phyloP scores from a whole-genome alignment of 2,888 invertebrate genomes.

The Drosophila prolongata region DNA sequence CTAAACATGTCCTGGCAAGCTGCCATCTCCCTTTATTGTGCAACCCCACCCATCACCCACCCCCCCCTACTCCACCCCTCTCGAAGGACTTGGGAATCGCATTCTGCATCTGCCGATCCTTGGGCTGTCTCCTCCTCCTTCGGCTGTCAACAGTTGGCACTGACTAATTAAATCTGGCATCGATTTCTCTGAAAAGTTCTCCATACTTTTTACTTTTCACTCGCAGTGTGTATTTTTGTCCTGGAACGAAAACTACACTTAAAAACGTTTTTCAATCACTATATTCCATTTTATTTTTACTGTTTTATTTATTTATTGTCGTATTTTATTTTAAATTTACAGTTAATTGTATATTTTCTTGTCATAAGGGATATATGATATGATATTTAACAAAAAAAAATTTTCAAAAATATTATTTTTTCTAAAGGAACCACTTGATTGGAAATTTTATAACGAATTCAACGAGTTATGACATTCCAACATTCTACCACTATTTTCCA shows the following conservation, averaged over 20 bases:
- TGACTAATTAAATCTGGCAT: constrained; percentile 57
- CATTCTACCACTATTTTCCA: too few relatives aligned
- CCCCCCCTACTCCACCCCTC: not conserved
- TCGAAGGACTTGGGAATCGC: constrained; percentile 14
- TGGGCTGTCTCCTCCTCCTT: constrained; percentile 11
- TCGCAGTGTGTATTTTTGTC: not conserved
- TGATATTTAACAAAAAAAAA: too few relatives aligned
- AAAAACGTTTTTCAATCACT: not conserved
- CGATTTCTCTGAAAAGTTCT: constrained; percentile 17
- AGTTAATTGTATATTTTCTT: not conserved
- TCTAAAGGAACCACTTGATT: too few relatives aligned
- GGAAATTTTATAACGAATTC: too few relatives aligned
- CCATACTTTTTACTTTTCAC: not conserved
- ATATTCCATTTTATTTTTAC: too few relatives aligned
- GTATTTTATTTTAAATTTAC: too few relatives aligned
- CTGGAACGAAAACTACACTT: not conserved
- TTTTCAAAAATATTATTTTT: too few relatives aligned
- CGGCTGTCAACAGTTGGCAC: constrained; percentile 52
- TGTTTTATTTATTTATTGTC: not conserved
- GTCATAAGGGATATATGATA: too few relatives aligned
- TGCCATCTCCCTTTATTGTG: constrained; percentile 38
- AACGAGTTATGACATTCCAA: too few relatives aligned
- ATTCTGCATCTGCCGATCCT: constrained; percentile 28
- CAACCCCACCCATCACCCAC: not conserved
- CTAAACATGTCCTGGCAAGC: constrained; percentile 44